phyloP scores from a whole-genome alignment of 2,113 vertebrate genomes.

The Orthochromis malagaraziensis region DNA sequence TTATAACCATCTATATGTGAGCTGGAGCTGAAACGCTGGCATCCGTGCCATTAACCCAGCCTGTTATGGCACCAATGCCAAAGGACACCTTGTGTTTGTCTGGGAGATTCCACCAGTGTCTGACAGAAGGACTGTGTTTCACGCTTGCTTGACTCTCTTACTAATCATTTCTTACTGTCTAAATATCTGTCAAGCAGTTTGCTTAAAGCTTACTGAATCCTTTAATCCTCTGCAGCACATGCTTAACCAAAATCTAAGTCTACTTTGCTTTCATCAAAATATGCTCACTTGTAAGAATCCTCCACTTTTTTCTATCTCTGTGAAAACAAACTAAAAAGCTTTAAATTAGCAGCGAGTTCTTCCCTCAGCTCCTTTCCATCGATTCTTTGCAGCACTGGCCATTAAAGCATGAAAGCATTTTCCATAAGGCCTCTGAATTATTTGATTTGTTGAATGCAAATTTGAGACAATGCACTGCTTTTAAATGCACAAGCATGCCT shows the following conservation, averaged over 20 bases:
- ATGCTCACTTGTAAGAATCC: not conserved
- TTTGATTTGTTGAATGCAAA: not conserved
- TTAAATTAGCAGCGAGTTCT: not conserved
- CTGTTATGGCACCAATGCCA: not conserved
- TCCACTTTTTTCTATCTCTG: not conserved
- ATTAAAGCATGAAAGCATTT: not conserved
- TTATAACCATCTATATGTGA: not conserved
- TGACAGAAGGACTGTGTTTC: not conserved
- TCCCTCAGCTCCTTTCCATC: not conserved
- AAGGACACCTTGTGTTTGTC: not conserved
- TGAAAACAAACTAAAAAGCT: not conserved
- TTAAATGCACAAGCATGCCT: conserved; percentile 11
- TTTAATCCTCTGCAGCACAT: not conserved
- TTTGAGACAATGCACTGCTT: not conserved
- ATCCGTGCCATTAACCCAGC: not conserved
- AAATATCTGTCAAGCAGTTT: not conserved
- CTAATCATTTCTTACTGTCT: not conserved
- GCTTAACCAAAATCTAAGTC: not conserved
- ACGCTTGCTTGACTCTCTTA: not conserved
- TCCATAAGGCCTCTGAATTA: not conserved
- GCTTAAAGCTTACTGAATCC: not conserved
- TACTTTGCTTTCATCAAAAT: not conserved
- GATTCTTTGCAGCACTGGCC: not conserved
- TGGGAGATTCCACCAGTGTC: not conserved
- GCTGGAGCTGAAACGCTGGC: not conserved